phyloP scores from a whole-genome alignment of 2,113 vertebrate genomes.

The Noctilio leporinus region DNA sequence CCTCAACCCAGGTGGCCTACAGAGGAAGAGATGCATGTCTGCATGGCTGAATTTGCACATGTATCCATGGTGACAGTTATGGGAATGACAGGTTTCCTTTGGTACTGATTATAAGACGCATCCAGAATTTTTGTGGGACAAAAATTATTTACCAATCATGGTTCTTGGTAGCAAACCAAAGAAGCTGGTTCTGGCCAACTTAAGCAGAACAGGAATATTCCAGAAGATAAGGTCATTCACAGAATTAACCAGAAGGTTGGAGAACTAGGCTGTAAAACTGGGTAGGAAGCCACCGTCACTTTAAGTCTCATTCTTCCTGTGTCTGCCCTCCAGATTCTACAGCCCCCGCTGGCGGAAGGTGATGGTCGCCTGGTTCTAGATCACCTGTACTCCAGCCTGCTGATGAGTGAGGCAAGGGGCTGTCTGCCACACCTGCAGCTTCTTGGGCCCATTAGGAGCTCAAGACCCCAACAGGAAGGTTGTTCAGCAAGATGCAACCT shows the following conservation, averaged over 20 bases:
- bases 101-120: background rate
- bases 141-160: background rate
- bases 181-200: background rate
- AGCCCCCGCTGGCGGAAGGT: background rate
- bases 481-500: background rate
- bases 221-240: background rate
- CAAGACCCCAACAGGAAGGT: background rate
- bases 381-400: background rate
- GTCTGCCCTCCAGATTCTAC: background rate
- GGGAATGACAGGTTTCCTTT: background rate
- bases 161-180: constrained; percentile 7
- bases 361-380: background rate
- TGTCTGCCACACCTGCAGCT: background rate
- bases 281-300: background rate
- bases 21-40: background rate
- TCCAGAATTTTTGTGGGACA: background rate
- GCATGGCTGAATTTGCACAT: background rate
- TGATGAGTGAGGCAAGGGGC: background rate
- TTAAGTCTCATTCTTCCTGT: background rate
- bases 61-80: background rate
- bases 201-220: background rate
- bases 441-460: background rate
- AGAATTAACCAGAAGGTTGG: background rate
- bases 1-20: background rate
- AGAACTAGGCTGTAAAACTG: background rate